Conservation (phyloP, 2,888 invertebrate genomes). For the Ellobium chinense region DNA sequence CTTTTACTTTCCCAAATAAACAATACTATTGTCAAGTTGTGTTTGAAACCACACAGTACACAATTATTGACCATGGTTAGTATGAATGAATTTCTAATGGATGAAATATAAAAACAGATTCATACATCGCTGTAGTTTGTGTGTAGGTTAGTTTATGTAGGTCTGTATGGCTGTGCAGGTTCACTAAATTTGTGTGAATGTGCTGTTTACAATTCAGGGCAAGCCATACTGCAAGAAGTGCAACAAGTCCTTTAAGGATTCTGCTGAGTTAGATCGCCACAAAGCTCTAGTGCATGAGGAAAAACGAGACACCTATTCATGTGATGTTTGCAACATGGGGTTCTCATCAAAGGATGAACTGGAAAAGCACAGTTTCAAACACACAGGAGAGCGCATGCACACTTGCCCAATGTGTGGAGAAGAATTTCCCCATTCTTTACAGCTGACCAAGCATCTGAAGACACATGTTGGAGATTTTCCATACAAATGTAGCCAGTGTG, state of each 20-base stretch:
- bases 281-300: slow-evolving; percentile 36
- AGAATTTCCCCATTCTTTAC: slow-evolving; percentile 17
- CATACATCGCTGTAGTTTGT: no score
- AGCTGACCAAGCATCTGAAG: slow-evolving; percentile 32
- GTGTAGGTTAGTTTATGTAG: no score
- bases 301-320: slow-evolving; percentile 8
- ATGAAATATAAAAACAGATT: no score
- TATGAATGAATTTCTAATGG: no score
- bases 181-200: no score
- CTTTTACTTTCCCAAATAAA: no score
- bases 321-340: slow-evolving; percentile 16
- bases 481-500: slow-evolving; percentile 41
- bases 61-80: no score
- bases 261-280: slow-evolving; percentile 31
- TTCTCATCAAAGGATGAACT: slow-evolving; percentile 1
- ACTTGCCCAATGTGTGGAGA: slow-evolving; percentile 39
- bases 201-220: no score
- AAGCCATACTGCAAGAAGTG: slow-evolving; percentile 48
- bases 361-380: slow-evolving; percentile 3
- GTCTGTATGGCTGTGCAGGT: no score
- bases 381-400: slow-evolving; percentile 22
- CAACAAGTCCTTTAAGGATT: slow-evolving; percentile 44
- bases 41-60: no score
- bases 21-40: no score
- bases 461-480: slow-evolving; percentile 34